Evolutionary conservation across 2,888 invertebrate species (phyloP).

Genomic region (Sesia apiformis): DNA sequence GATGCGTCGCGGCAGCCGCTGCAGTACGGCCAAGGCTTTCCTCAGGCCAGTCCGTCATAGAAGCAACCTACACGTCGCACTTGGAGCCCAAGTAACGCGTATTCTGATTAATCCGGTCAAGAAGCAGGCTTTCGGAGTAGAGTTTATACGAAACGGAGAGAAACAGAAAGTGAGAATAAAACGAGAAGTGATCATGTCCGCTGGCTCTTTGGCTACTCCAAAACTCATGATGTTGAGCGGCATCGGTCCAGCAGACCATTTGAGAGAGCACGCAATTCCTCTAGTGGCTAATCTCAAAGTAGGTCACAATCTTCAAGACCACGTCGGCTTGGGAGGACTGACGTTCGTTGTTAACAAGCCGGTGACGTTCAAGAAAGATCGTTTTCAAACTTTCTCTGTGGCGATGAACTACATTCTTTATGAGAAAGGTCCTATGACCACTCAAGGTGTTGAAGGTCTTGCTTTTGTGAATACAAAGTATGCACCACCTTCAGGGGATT

Average conservation of each 20-base stretch:
- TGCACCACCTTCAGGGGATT: constrained; percentile 83
- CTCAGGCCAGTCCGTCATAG: constrained; percentile 86
- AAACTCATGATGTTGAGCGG: constrained; percentile 95
- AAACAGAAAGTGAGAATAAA: constrained; percentile 80
- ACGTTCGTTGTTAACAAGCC: constrained; percentile 89
- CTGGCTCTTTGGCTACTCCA: constrained; percentile 91
- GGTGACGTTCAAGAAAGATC: constrained; percentile 82
- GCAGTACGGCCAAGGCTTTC: constrained; percentile 92
- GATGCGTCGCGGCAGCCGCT: constrained; percentile 86
- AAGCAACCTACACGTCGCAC: constrained; percentile 84
- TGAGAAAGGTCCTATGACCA: constrained; percentile 89
- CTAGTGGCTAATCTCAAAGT: constrained; percentile 84
- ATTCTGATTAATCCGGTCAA: constrained; percentile 80
- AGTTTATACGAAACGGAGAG: constrained; percentile 79
- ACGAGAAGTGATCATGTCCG: constrained; percentile 87
- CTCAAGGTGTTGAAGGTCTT: constrained; percentile 88
- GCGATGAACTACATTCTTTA: constrained; percentile 87
- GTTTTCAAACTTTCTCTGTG: constrained; percentile 85
- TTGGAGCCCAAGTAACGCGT: constrained; percentile 83
- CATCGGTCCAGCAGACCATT: constrained; percentile 85
- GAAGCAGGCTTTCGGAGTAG: constrained; percentile 84
- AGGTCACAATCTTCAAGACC: constrained; percentile 90
- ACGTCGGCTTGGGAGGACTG: constrained; percentile 88
- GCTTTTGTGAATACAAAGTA: constrained; percentile 92
- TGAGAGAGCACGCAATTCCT: constrained; percentile 81